Percentiles rank a stretch among this genome's conserved stretches.
Evolutionary conservation across 2,113 vertebrate species (phyloP).

Genomic region (Martes martes): DNA sequence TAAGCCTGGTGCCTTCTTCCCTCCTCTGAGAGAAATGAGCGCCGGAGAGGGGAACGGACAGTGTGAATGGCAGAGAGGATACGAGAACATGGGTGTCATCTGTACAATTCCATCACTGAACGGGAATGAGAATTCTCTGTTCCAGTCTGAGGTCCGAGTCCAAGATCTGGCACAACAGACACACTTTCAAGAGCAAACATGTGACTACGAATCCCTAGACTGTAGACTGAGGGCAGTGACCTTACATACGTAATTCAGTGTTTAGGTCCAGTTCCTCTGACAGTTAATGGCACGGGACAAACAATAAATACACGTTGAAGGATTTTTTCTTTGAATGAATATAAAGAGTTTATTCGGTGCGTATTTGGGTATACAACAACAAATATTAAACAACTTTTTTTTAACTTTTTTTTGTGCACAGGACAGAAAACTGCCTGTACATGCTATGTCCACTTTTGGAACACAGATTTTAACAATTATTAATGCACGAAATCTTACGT

Average conservation of each 20-base stretch:
- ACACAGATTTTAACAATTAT: conserved; percentile 94
- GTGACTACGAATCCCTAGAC: conserved; percentile 82
- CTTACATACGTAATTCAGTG: not conserved
- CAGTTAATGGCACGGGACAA: not conserved
- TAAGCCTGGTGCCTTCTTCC: not conserved
- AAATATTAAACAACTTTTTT: conserved; percentile 97
- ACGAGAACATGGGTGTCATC: not conserved
- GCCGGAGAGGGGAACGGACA: not conserved
- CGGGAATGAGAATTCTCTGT: not conserved
- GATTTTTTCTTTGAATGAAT: conserved; percentile 74
- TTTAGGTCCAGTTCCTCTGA: not conserved
- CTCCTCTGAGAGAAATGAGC: not conserved
- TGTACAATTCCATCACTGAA: not conserved
- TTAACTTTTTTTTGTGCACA: conserved; percentile 79
- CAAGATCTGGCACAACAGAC: conserved; percentile 29
- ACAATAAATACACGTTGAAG: not conserved
- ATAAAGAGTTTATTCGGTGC: conserved; percentile 99
- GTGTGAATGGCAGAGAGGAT: not conserved
- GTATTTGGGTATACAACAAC: conserved; percentile 99
- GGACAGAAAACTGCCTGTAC: conserved; percentile 87
- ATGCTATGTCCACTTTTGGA: conserved; percentile 90
- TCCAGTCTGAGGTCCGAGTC: not conserved
- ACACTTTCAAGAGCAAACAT: conserved; percentile 88
- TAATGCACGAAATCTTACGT: conserved; percentile 97
- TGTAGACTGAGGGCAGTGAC: not conserved